Evolutionary conservation across 1,140 invertebrate species (phyloP), one percentile per base, ranked within the genome.

Genomic region (Conopomorpha cramerella): DNA sequence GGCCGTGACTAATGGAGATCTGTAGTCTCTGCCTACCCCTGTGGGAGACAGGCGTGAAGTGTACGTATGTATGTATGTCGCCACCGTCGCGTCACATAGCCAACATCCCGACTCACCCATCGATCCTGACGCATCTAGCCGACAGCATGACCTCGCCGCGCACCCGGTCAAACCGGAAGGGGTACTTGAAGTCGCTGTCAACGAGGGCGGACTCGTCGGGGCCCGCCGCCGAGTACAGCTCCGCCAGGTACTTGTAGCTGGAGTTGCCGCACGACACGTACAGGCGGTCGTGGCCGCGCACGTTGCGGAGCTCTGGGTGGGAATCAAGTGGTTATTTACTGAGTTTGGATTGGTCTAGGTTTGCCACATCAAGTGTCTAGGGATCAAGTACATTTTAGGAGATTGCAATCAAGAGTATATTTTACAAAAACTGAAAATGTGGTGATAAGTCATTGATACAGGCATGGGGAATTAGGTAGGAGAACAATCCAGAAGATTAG

Each of bases 231-330:
- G 80, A 71, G 66, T 91, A 93, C 2, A 95, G 60, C 19, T 82
- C 84, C 39, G 82, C 81, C 27, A 96, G 55, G 49, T 88, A 85
- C 26, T 84, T 73, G 63, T 85, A 92, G 11, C 85, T 83, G 4
- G 65, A 56, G 70, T 94, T 91, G 8, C 74, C 77, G 1, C 82
- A 74, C 3, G 84, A 80, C 23, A 96, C 83, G 70, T 95, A 96
- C 18, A 96, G 61, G 13, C 86, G 79, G 60, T 94, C 91, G 55
- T 89, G 84, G 10, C 93, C 93, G 29, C 85, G 80, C 34, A 86
- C 66, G 59, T 89, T 88, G 30, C 86, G 80, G 51, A 81, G 48
- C 16, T 43, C 67, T 72, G 33, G 7, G 8, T 11, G 8, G 3
- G 3, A 45, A n/a, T n/a, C n/a, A n/a, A n/a, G n/a, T n/a, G n/a